A percentile compares a stretch with the other conserved stretches of the same genome.
Evolutionary conservation across 2,797 vertebrate species (phyloP).

Genomic region (Chromis chromis): DNA sequence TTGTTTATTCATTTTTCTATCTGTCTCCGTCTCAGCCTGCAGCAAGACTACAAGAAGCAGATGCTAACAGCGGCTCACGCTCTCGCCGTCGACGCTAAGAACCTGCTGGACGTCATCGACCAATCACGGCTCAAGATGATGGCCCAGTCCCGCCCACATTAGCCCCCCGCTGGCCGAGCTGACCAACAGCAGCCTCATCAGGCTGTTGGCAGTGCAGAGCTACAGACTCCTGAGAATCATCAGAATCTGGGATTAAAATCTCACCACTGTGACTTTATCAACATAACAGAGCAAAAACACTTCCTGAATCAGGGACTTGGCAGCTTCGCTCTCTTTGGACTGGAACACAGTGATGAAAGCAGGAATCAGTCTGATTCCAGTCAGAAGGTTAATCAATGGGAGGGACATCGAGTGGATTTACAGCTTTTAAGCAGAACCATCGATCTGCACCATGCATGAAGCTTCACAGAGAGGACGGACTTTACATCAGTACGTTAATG

Average conservation of each 20-base stretch:
- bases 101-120: constrained; percentile 97
- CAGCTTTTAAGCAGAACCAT: constrained; percentile 43
- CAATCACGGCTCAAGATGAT: constrained; percentile 95
- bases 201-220: constrained; percentile 39
- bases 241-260: constrained; percentile 57
- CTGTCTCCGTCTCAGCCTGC: constrained; percentile 83
- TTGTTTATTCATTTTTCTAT: background rate
- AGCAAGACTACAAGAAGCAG: constrained; percentile 99
- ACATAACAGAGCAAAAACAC: constrained; percentile 66
- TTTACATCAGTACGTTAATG: constrained; percentile 24
- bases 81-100: constrained; percentile 97
- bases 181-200: constrained; percentile 21
- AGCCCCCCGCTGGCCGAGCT: constrained; percentile 55
- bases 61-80: constrained; percentile 98
- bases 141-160: constrained; percentile 91
- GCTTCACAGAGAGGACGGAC: constrained; percentile 30
- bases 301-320: constrained; percentile 75
- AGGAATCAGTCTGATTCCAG: constrained; percentile 34
- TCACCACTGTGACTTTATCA: constrained; percentile 79
- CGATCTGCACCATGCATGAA: constrained; percentile 60
- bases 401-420: constrained; percentile 20
- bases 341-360: constrained; percentile 44
- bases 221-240: constrained; percentile 57
- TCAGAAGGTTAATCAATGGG: constrained; percentile 3
- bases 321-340: constrained; percentile 63